These are phyloP conservation scores for Melipona bicolor DNA, from an alignment of 2,888 invertebrate genomes.

Conservation along the genomic window DNA sequence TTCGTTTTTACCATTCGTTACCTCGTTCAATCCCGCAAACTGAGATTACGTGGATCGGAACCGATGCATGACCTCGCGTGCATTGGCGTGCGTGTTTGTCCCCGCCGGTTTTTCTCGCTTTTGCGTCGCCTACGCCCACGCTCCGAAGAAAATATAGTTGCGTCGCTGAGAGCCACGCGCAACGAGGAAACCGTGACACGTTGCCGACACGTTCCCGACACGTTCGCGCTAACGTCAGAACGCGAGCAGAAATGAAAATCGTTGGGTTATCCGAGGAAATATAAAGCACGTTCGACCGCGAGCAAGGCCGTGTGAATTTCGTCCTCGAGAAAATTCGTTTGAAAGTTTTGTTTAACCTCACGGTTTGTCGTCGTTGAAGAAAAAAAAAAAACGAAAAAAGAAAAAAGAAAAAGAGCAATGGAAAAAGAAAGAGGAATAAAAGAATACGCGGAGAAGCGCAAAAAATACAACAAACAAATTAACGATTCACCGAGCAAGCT, in stretches of 20 bases:
- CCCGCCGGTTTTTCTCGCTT: not conserved
- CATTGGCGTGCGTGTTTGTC: slow-evolving; percentile 1
- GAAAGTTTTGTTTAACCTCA: no score
- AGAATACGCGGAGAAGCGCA: not conserved
- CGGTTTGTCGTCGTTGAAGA: not conserved
- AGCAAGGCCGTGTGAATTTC: not conserved
- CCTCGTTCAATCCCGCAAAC: slow-evolving; percentile 56
- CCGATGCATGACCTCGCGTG: slow-evolving; percentile 58
- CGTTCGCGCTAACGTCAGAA: not conserved
- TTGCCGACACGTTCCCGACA: not conserved
- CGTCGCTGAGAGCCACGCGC: not conserved
- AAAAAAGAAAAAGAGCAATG: no score
- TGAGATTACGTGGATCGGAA: slow-evolving; percentile 72
- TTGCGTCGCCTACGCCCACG: not conserved
- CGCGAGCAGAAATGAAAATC: slow-evolving; percentile 23
- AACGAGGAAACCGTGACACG: slow-evolving; percentile 3
- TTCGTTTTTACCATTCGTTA: not conserved
- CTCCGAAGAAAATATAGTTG: slow-evolving; percentile 34
- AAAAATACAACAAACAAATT: not conserved
- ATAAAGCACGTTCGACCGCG: not conserved
- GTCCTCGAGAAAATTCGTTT: not conserved
- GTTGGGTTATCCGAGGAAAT: not conserved
- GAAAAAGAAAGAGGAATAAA: not conserved
- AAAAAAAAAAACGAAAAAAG: no score
- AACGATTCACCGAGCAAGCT: slow-evolving; percentile 17